Evolutionary conservation across 2,888 invertebrate genomes (phyloP), one percentile per base, ranked within the genome.

Genomic region (Digitonthophagus gazella): DNA sequence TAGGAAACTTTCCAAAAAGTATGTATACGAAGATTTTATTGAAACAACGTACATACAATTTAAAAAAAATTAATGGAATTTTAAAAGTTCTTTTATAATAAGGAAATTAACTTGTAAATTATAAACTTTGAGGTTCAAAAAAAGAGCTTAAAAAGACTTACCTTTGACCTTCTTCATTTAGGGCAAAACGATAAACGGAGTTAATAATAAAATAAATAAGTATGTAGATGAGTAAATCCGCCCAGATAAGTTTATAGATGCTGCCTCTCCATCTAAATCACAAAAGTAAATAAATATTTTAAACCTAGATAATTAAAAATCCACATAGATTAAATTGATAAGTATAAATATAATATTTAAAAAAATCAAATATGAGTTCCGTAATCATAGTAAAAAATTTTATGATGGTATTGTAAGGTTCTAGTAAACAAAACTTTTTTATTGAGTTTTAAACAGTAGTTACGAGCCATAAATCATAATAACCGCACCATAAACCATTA

Each of bases 171-270:
- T 85, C 80, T 1, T 84, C 85, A 77, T 89, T 84, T 72, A 95
- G 84, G 15, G 85, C 83, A 76, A 90, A 86, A 68, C 93, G 87
- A 82, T 96, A 95, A 1, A 89, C 83, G 71, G 92, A 81, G 80
- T 92, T 93, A 72, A 96, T 86, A 44, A 86, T 76, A 78, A 93
- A 93, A 80, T 95, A 96, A 64, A 90, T 80, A 20, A 88, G 83
- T 65, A 93, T 85, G 79, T 93, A 96, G 64, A 92, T 86, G 15
- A 92, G 79, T 66, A 95, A 85, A 81, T 96, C 95, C 75, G 93
- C 86, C 93, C 94, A 96, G 72, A 96, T 90, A 74, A 96, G 84
- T 82, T 96, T 96, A 87, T 96, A 96, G 77, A 96, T 92, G 79
- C 95, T 95, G 61, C 95, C 96, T 74, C 90, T 88, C 96, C 96